Evolutionary conservation across 2,113 vertebrate species (phyloP), one percentile per base, ranked within the genome.

Genomic region (Ptilorrhoa leucosticta): DNA sequence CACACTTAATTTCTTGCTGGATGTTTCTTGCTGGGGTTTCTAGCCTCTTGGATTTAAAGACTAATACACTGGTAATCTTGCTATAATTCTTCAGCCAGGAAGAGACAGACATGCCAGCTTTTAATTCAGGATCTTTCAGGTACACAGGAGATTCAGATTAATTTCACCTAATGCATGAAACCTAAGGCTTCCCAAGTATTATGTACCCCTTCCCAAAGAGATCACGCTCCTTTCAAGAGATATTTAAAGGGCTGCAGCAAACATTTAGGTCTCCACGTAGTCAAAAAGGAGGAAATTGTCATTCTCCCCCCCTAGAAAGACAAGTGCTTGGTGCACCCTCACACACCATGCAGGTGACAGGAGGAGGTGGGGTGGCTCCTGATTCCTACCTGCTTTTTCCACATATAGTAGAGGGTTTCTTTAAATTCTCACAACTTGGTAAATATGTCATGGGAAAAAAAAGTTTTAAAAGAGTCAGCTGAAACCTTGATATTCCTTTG

Each of bases 301-400:
- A 13, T 23, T 81, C 15, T 61, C 15, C 15, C 8, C 9, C 17
- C 13, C 14, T 23, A 15, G 26, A 82, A 40, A n/a, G 13, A 8
- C 31, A 27, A 48, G 19, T 37, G 19, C 11, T 56, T 63, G 51
- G 26, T 56, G 72, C 15, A 15, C 61, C 39, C 16, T 80, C 23
- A 10, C 15, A 17, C 17, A 28, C 28, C 3, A 0, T 12, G 50
- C 19, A 39, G 47, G 47, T 50, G 37, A 13, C 1, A 1, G 72
- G 50, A 42, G n/a, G 33, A 81, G 26, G 11, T 15, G 40, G 1
- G 51, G 10, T 22, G 26, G 20, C 47, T 87, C 31, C 40, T 48
- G 31, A 37, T 54, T 37, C 5, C 42, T 51, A 10, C 10, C 24
- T 82, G 27, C 40, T 61, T 61, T 64, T 80, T 26, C 40, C 31